These are phyloP conservation scores for Cochlearius cochlearius DNA, from an alignment of 2,113 vertebrate genomes.

Conservation along the genomic window DNA sequence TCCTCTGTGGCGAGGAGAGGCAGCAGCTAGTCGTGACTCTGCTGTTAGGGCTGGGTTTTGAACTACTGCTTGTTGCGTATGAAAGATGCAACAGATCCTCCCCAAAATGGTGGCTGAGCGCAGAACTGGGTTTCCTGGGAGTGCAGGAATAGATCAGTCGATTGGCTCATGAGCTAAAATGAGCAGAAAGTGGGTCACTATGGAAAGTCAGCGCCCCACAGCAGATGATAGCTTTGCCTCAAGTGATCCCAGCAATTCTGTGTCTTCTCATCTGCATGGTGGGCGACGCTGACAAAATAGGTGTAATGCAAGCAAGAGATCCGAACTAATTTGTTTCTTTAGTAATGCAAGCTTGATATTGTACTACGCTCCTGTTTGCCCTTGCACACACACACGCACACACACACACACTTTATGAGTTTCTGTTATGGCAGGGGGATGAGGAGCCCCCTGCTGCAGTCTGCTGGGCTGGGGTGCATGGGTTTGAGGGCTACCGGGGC, in stretches of 20 bases:
- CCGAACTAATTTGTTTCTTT: neutral
- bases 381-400: neutral
- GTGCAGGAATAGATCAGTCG: neutral
- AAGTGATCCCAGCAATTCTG: neutral
- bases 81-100: neutral
- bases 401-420: neutral
- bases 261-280: fast-evolving
- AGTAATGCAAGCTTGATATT: neutral
- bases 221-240: neutral
- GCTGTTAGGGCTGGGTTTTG: neutral
- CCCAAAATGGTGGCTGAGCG: neutral
- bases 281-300: neutral
- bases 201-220: fast-evolving
- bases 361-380: neutral
- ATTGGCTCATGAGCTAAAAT: neutral
- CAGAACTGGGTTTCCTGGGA: neutral
- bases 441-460: neutral
- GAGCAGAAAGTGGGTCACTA: neutral
- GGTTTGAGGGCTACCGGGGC: neutral
- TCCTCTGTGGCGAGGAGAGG: neutral
- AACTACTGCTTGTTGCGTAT: neutral
- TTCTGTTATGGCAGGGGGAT: neutral
- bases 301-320: neutral
- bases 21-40: neutral
- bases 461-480: neutral